Evolutionary conservation across 1,140 invertebrate species (phyloP), one percentile per base, ranked within the genome.

Genomic region (Aphaenogaster floridana): DNA sequence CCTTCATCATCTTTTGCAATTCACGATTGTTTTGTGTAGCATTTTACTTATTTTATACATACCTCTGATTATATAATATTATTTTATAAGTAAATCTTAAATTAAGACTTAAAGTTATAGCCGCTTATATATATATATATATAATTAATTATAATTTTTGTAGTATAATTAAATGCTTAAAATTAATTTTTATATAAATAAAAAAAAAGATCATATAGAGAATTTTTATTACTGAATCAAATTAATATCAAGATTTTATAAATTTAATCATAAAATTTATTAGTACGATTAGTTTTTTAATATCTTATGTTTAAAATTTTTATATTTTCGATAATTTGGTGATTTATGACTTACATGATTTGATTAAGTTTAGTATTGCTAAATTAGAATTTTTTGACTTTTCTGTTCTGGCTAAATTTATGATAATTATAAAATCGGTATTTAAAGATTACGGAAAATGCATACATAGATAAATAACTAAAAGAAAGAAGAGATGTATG

Each of bases 371-470:
- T n/a, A 8, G 2, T 66, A 21, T 3, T 45, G 90, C 84, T 88
- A 89, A 87, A 71, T 86, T 88, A 87, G 68, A 88, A 87, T 90
- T 91, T 88, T 76, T 87, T 89, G 61, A 45, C 54, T 36, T 63
- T 36, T 36, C 1, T 21, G 86, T 68, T 68, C 2, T 69, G 11
- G 15, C 21, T 28, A 86, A 93, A 94, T 92, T 94, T 92, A 92
- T 87, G 89, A 84, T 91, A 93, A 93, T 91, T 92, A 93, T 93
- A 94, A 94, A 94, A 66, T 80, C 71, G 80, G 54, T 63, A 54
- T 59, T 61, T 86, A 50, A 74, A 45, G 74, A 64, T 59, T 59
- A 59, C 15, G 28, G 28, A 28, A 42, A 68, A 85, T 21, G 50
- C 34, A 78, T 64, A 69, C 57, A 76, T 28, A 54, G 54, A 81